Base-by-base conservation (phyloP, 2,113 vertebrate genomes). In the Lanius collurio region DNA sequence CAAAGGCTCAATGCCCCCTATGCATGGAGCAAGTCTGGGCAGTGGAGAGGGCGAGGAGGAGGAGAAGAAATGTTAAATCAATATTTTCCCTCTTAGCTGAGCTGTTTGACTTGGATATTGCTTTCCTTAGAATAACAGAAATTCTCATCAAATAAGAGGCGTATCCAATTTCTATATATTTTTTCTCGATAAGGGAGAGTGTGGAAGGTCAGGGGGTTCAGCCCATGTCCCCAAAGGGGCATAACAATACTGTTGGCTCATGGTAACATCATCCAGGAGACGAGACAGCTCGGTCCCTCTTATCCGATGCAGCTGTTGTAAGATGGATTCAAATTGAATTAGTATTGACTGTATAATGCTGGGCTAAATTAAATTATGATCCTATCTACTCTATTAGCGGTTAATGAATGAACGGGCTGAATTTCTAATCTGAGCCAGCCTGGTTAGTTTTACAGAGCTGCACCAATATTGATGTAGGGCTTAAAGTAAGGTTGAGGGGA, bases 291-390 rank as follows among this genome's bases (percentile, higher is more conserved):
- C 3, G 7, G 70, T 74, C 89, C 60, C 83, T 78, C 94, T 96
- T 93, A 96, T 91, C 94, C 83, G 14, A 89, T 82, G 92, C 96
- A 95, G 95, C 95, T 97, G 94, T 94, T 93, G 68, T 82, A 94
- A 91, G 91, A 95, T 65, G 91, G 95, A 94, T 94, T 94, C 94
- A 95, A 90, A 96, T 39, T 94, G 91, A 95, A 96, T 96, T 95
- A 95, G 62, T 92, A 95, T 86, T 86, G 92, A 96, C 96, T 95
- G 85, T 85, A 89, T 83, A 96, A 95, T 91, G 91, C 93, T 56
- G 92, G 78, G 78, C 83, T 95, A 92, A 95, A 97, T 97, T 96
- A 86, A 96, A 97, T 96, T 96, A 96, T 87, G 95, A 93, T 95
- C 95, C 94, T 89, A 96, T 96, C 96, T 95, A 87, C 90, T 94